phyloP scores from a whole-genome alignment of 2,888 invertebrate species.

The Euproctis similis region DNA sequence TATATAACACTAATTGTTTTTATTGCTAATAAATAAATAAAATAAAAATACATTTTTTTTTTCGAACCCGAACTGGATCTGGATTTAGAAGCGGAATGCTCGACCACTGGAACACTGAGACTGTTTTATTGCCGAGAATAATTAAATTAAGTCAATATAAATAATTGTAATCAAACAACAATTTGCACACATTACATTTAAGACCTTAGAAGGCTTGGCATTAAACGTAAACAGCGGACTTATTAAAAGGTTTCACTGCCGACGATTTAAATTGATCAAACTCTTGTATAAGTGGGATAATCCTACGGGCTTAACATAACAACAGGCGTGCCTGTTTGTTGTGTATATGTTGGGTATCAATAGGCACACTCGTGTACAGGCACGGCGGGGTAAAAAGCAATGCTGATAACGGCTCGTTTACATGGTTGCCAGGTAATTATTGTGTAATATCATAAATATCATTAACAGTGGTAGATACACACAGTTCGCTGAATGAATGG shows the following conservation, averaged over 20 bases:
- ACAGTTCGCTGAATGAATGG: too few species aligned
- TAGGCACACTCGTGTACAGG: conserved; percentile 20
- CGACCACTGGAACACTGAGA: too few species aligned
- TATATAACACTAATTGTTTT: too few species aligned
- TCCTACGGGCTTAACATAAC: conserved; percentile 33
- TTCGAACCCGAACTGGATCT: too few species aligned
- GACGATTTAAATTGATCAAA: conserved; percentile 47
- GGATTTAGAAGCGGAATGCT: too few species aligned
- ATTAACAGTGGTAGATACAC: too few species aligned
- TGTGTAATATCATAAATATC: too few species aligned
- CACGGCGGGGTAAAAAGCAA: conserved; percentile 12
- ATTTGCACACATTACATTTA: conserved; percentile 27
- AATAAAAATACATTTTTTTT: too few species aligned
- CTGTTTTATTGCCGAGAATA: too few species aligned
- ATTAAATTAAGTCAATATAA: too few species aligned
- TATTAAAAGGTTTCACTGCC: conserved; percentile 37
- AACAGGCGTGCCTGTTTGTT: conserved; percentile 25
- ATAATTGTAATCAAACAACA: conserved; percentile 24
- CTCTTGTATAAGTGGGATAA: conserved; percentile 42
- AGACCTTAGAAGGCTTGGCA: conserved; percentile 23
- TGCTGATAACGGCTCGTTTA: conserved; percentile 13
- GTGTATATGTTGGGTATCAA: conserved; percentile 27
- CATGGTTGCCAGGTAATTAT: conserved; percentile 6
- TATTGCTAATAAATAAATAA: too few species aligned
- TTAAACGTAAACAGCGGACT: conserved; percentile 44